Base-by-base conservation (phyloP, 2,797 vertebrate species). In the Fistularia commersonii region DNA sequence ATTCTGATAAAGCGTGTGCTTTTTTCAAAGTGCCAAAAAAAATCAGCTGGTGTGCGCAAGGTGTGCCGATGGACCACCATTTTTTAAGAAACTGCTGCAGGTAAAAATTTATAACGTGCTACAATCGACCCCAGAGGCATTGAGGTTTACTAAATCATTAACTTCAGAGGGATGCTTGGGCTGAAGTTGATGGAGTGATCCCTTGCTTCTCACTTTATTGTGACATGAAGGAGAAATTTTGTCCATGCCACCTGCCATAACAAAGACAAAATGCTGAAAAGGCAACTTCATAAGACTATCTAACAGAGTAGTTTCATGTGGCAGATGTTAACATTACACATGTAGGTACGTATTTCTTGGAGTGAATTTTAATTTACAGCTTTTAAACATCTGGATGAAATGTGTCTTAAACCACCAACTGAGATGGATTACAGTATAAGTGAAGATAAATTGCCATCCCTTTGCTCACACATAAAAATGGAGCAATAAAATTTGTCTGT, bases 391-490 rank as follows among this genome's bases (percentile, higher is more conserved):
- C 8, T 40, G 7, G 10, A 6, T 41, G 34, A 12, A n/a, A 49
- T 11, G 31, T 1, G 1, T 37, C 42, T 56, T 6, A 42, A 50
- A 36, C 53, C 40, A 35, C 36, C n/a, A 14, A 1, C 13, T 1
- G 31, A 48, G 6, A 38, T 11, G 10, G 37, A 11, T 1, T 38
- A 38, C 37, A 1, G 8, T 9, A 23, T 23, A 38, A 38, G 8
- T 3, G 2, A 6, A 53, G 2, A 41, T 10, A 32, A 7, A 12
- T 10, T 53, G 41, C 8, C 8, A 12, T 23, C 39, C 15, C 39
- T 43, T 40, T 23, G 23, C 23, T 47, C 47, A 14, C 32, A 53
- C 55, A 44, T 51, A 47, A 42, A 61, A 54, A 54, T 45, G 40
- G 37, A 41, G 12, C n/a, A n/a, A 38, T 23, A 23, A 23, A 23